A percentile compares a stretch with the other conserved stretches of the same genome.
phyloP scores from a whole-genome alignment of 2,113 vertebrate species.

The Montifringilla adamsi region DNA sequence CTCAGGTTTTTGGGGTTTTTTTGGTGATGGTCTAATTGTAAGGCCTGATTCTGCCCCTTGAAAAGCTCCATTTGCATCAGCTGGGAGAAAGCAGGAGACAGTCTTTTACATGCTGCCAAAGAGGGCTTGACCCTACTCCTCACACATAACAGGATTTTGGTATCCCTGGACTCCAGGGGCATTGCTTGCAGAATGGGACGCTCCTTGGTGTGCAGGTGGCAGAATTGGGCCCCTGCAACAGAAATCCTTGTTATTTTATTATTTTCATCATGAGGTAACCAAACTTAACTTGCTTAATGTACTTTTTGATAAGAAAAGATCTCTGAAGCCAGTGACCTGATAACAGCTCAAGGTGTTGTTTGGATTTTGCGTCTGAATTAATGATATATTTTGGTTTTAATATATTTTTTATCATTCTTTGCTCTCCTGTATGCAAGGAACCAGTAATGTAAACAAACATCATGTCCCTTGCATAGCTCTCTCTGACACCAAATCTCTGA shows the following conservation, averaged over 20 bases:
- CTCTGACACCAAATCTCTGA: conserved; percentile 27
- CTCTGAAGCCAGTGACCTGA: background rate
- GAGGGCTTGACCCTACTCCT: background rate
- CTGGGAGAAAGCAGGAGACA: background rate
- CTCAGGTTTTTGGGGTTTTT: background rate
- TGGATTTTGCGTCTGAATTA: conserved; percentile 1
- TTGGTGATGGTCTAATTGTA: background rate
- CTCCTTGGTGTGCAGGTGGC: background rate
- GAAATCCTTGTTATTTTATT: background rate
- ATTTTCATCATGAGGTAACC: background rate
- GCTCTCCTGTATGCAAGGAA: conserved; percentile 8
- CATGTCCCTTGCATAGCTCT: background rate
- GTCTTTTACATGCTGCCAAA: background rate
- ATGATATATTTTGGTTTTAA: background rate
- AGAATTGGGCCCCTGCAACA: background rate
- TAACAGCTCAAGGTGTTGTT: background rate
- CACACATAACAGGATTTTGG: background rate
- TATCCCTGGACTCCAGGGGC: background rate
- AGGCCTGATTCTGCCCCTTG: background rate
- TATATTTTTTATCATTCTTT: background rate
- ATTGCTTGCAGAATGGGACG: background rate
- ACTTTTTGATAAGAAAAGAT: background rate
- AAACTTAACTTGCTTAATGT: background rate
- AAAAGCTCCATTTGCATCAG: background rate
- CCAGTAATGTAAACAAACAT: conserved; percentile 11